Percentiles rank a stretch among this genome's conserved stretches.
Conservation (phyloP, 1,140 invertebrate genomes). For the Lerema accius region DNA sequence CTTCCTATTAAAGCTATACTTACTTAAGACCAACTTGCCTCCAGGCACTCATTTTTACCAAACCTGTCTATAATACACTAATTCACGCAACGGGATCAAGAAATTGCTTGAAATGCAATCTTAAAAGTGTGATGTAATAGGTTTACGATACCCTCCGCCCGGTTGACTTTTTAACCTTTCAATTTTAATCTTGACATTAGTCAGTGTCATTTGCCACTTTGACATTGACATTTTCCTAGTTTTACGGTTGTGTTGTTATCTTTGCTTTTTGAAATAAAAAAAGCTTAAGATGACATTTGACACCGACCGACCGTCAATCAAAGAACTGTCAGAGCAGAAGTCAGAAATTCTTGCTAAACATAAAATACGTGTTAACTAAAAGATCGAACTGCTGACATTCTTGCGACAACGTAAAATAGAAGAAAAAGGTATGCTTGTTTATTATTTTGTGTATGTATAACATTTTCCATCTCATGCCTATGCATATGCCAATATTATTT, state of each 20-base stretch:
- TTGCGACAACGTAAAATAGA: background rate
- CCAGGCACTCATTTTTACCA: conserved; percentile 75
- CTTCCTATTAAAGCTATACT: conserved; percentile 33
- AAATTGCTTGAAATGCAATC: conserved; percentile 33
- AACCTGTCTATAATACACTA: conserved; percentile 29
- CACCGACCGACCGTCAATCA: no score
- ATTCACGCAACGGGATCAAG: conserved; percentile 22
- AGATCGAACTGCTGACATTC: background rate
- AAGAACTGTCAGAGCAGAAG: background rate
- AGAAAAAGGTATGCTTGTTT: background rate
- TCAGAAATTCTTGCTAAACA: background rate
- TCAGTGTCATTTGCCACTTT: no score
- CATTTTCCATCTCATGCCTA: no score
- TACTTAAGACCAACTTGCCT: conserved; percentile 75
- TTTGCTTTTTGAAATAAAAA: no score
- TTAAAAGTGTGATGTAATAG: conserved; percentile 53
- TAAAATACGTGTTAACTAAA: background rate
- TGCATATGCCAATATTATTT: background rate
- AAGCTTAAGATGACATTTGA: no score
- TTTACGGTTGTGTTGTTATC: no score
- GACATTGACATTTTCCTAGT: no score
- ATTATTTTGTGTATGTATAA: background rate
- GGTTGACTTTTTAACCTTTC: no score
- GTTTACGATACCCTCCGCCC: background rate
- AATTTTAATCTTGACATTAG: no score